Base-by-base conservation (phyloP, 1,140 invertebrate genomes). In the Zaprionus africanus region DNA sequence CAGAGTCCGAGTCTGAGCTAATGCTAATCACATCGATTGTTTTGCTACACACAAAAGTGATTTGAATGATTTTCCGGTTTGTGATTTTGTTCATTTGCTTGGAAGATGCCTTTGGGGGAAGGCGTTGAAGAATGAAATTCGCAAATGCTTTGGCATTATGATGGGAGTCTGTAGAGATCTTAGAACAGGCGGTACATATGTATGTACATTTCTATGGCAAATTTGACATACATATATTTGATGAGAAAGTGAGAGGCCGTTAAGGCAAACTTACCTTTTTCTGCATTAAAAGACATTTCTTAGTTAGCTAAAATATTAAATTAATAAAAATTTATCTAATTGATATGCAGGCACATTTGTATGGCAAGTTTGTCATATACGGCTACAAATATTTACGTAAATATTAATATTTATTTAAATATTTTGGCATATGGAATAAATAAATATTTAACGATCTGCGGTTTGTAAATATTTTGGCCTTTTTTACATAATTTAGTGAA, bases 11-110 rank as follows among this genome's bases (percentile, higher is more conserved):
- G 9, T 4, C 54, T 7, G 15, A 17, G 24, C 22, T 43, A 41
- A 12, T 19, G 54, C 38, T 43, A 65, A 28, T 36, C 38, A 56
- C 54, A 65, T 28, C 36, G 34, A 65, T 65, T 65, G 36, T 41
- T 54, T 41, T 7, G 13, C 24, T 54, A 22, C 13, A 7, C 22
- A 26, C 53, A 56, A 56, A 56, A 60, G n/a, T 19, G 38, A 41
- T 59, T 59, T 28, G 26, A 56, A 56, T 56, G 31, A 56, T 26
- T 17, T 31, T 54, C 24, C 26, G 24, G 53, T 15, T 9, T 7
- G 5, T 54, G 53, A 28, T 54, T 54, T 54, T 54, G 26, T 9
- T 28, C 51, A 54, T 5, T 54, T 54, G 46, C 19, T 12, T 13
- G 46, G 46, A 13, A 51, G 46, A 51, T 4, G 19, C 19, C 19